Evolutionary conservation across 2,888 invertebrate genomes (phyloP).

Genomic region (Spisula subtruncata): DNA sequence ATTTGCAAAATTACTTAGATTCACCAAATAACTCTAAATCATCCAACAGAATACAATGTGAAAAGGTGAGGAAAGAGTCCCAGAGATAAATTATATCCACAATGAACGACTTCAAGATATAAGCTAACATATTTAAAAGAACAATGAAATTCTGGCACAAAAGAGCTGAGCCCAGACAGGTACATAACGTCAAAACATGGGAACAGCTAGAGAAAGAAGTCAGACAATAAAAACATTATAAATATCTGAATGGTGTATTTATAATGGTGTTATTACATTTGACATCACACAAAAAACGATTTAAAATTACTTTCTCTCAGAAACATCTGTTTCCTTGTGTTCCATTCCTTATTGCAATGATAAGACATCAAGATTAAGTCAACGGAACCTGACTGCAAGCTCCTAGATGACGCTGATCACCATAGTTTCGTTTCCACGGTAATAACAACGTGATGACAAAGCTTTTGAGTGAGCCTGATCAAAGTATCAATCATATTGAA

Average conservation of each 20-base stretch:
- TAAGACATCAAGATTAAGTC: slow-evolving; percentile 24
- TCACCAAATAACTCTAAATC: no score
- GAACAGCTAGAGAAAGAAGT: no score
- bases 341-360: slow-evolving; percentile 31
- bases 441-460: slow-evolving; percentile 53
- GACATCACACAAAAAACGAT: slow-evolving; percentile 16
- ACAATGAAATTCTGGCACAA: not conserved
- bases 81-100: not conserved
- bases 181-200: not conserved
- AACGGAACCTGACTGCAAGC: slow-evolving; percentile 45
- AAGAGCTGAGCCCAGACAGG: not conserved
- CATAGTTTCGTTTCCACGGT: slow-evolving; percentile 33
- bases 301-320: slow-evolving; percentile 25
- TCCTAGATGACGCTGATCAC: slow-evolving; percentile 45
- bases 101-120: not conserved
- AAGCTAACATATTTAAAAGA: not conserved
- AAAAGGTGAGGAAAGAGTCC: not conserved
- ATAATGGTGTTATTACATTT: not conserved
- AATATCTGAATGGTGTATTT: not conserved
- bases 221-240: not conserved
- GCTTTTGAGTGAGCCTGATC: not conserved
- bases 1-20: no score
- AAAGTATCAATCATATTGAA: slow-evolving; percentile 52
- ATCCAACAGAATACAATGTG: no score
- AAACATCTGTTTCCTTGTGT: slow-evolving; percentile 47